Conservation (phyloP, 2,888 invertebrate genomes). For the Leptopilina myrica region DNA sequence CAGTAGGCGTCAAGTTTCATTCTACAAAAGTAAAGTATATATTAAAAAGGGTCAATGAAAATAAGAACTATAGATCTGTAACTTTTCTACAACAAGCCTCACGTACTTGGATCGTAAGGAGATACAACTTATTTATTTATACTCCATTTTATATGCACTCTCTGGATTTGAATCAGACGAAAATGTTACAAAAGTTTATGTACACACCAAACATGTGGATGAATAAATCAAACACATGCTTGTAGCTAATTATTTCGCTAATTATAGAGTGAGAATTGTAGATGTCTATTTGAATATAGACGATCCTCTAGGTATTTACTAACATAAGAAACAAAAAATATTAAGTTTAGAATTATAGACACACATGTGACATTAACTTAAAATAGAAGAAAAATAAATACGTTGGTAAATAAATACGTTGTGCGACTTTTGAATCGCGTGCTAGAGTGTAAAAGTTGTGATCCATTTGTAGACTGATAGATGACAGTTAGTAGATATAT, state of each 20-base stretch:
- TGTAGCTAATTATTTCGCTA: no score
- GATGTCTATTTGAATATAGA: no score
- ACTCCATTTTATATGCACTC: not conserved
- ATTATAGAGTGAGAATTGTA: no score
- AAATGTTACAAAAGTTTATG: no score
- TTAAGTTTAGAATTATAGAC: no score
- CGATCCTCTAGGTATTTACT: no score
- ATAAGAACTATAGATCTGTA: slow-evolving; percentile 13
- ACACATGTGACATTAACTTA: no score
- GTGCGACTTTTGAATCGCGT: slow-evolving; percentile 61
- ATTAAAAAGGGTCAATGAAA: slow-evolving; percentile 17
- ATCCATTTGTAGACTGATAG: slow-evolving; percentile 62
- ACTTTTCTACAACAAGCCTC: not conserved
- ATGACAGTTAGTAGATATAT: slow-evolving; percentile 64
- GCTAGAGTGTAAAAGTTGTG: slow-evolving; percentile 65
- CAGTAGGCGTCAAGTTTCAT: slow-evolving; percentile 27
- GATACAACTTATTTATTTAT: not conserved
- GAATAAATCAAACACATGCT: no score
- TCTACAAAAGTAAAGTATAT: slow-evolving; percentile 16
- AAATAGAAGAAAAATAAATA: no score
- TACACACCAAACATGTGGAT: no score
- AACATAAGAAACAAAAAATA: no score
- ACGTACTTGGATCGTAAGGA: not conserved
- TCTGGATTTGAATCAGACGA: no score
- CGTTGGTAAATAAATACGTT: not conserved